Base-by-base conservation (phyloP, 2,797 vertebrate species). In the Danio aesculapii region DNA sequence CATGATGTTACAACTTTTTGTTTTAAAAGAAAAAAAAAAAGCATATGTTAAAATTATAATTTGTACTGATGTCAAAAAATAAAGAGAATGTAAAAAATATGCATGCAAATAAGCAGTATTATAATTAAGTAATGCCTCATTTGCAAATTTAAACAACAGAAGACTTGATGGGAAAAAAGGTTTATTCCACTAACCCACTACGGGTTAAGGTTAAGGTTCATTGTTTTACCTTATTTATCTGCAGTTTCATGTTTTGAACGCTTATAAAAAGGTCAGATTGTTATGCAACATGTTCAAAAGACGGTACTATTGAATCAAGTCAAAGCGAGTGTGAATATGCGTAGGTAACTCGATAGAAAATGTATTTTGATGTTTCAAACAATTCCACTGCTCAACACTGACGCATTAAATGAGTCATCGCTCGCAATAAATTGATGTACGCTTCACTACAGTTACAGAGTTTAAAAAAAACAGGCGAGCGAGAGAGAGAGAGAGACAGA, bases 401-500 rank as follows among this genome's bases (percentile, higher is more conserved):
- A 71, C 6, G 19, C 75, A 83, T 69, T 79, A 19, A 72, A 66
- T 21, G 55, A 85, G 72, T 74, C 79, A 77, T 70, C 8, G 17
- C 30, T 59, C 43, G 76, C 55, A 79, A 52, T 58, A 64, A 82
- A 53, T 69, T 70, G 49, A 81, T 69, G 71, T 64, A 39, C 3
- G 47, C 73, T 75, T 68, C 41, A 62, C 47, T 70, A 46, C 43
- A 73, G 16, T 64, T 52, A 59, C 49, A 53, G 43, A 21, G 12
- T 30, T 30, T 30, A 52, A 64, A 74, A 14, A 44, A 0, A 64
- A 43, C 41, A 44, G 62, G 8, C 12, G 2, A 13, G 50, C 12
- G 10, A 53, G 47, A 1, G 10, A 13, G 50, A 53, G 14, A 11
- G 5, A 53, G 14, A 13, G 10, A 11, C 14, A 7, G 10, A 7